Percentiles rank a stretch among this genome's conserved stretches.
These are phyloP conservation scores for Gorsachius goisagi DNA, from an alignment of 2,113 vertebrate species.

Conservation along the genomic window DNA sequence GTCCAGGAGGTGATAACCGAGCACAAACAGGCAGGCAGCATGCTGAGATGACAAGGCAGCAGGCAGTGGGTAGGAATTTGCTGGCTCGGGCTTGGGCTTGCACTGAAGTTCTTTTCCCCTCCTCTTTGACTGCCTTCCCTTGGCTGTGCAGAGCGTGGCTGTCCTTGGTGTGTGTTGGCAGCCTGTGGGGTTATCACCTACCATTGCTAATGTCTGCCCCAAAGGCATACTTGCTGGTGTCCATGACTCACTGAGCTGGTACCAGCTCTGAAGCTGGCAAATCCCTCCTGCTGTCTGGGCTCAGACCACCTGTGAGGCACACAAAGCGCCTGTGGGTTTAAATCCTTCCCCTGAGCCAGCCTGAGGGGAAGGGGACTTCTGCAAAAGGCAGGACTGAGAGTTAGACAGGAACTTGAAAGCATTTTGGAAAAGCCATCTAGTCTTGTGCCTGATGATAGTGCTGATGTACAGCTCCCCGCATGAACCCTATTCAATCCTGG, in stretches of 20 bases:
- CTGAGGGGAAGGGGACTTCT: not conserved
- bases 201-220: not conserved
- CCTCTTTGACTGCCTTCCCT: not conserved
- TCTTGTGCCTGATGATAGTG: not conserved
- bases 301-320: not conserved
- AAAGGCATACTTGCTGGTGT: not conserved
- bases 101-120: not conserved
- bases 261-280: not conserved
- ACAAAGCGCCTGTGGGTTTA: not conserved
- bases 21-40: not conserved
- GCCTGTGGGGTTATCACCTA: not conserved
- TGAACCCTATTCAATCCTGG: not conserved
- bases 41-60: not conserved
- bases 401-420: not conserved
- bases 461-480: not conserved
- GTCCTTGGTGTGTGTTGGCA: not conserved
- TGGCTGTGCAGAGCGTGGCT: rapidly evolving
- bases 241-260: not conserved
- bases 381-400: not conserved
- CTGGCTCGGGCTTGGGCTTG: not conserved
- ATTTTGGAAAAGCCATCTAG: not conserved
- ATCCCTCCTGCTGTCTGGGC: not conserved
- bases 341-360: not conserved
- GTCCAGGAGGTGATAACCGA: not conserved
- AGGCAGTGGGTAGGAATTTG: not conserved